Conservation (phyloP, 1,140 invertebrate genomes). For the Portunus trituberculatus region DNA sequence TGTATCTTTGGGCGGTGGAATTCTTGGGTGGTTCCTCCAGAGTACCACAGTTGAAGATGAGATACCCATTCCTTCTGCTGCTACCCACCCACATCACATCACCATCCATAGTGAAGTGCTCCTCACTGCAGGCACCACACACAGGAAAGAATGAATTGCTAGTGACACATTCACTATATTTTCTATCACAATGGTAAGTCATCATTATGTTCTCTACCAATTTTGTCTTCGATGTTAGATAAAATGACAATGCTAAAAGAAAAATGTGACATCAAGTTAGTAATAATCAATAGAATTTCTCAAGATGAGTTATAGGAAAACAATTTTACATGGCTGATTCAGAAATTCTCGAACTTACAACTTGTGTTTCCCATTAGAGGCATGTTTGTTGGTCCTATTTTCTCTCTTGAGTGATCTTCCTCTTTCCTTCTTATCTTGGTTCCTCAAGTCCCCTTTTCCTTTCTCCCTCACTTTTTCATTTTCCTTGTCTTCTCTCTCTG, state of each 20-base stretch:
- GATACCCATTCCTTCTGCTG: constrained; percentile 68
- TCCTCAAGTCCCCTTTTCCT: constrained; percentile 34
- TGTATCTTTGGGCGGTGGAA: constrained; percentile 67
- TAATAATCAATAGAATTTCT: too few relatives aligned
- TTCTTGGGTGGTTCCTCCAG: constrained; percentile 72
- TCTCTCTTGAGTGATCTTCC: constrained; percentile 74
- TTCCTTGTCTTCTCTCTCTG: constrained; percentile 65
- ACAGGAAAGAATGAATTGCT: not conserved
- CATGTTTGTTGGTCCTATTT: constrained; percentile 59
- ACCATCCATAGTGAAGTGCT: constrained; percentile 68
- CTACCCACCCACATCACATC: constrained; percentile 77
- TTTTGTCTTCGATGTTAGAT: too few relatives aligned
- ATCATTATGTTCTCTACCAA: too few relatives aligned
- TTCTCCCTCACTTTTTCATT: constrained; percentile 71
- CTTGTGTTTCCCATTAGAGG: constrained; percentile 64
- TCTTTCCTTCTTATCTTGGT: constrained; percentile 66
- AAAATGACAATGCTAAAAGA: too few relatives aligned
- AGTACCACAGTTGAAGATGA: constrained; percentile 76
- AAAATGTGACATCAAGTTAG: too few relatives aligned
- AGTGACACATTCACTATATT: not conserved
- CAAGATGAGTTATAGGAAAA: too few relatives aligned
- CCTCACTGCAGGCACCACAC: constrained; percentile 59
- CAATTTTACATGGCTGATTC: not conserved
- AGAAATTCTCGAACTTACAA: constrained; percentile 39
- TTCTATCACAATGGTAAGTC: not conserved